Base-by-base conservation (phyloP, 2,888 invertebrate species). In the Baronia brevicornis region DNA sequence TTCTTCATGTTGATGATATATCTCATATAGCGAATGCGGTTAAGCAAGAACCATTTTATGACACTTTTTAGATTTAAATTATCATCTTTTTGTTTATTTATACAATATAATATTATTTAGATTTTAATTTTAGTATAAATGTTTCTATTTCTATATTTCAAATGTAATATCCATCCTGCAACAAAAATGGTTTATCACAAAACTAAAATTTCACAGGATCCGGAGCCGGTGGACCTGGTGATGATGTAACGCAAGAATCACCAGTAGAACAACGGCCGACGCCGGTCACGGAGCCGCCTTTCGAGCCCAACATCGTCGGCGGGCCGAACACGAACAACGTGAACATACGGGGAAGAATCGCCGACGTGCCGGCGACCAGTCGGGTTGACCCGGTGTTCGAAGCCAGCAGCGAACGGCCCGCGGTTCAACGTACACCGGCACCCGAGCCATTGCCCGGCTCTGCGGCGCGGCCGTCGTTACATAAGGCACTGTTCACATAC, bases 401-500 rank as follows among this genome's bases (percentile, higher is more conserved):
- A 8, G 25, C 32, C 10, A 36, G 28, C 6, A 10, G 34, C 3
- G 38, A 41, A 5, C 9, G 18, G 15, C 8, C 41, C 20, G 12
- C 20, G 11, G 29, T 21, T 11, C 39, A 31, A 18, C 17, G 23
- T 20, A 12, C 41, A 5, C 46, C 52, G 19, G 44, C 35, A n/a
- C 59, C 39, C 30, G 57, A 65, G 24, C 68, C 75, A 1, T 60
- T 67, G 1, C 54, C 67, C 5, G 67, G 44, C 15, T 54, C 44
- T 25, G 84, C 82, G 1, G 68, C 75, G 2, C 50, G 69, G 1
- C 86, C 78, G 36, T 86, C 89, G 6, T 66, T 91, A 2, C 85
- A 86, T 5, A 84, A 85, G 42, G 91, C 91, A 12, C 72, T 94
- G 27, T 82, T 91, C 52, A 88, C 91, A 26, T 94, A 93, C 74